A percentile compares a stretch with the other conserved stretches of the same genome.
phyloP scores from a whole-genome alignment of 2,888 invertebrate species.

The Eupithecia insigniata region DNA sequence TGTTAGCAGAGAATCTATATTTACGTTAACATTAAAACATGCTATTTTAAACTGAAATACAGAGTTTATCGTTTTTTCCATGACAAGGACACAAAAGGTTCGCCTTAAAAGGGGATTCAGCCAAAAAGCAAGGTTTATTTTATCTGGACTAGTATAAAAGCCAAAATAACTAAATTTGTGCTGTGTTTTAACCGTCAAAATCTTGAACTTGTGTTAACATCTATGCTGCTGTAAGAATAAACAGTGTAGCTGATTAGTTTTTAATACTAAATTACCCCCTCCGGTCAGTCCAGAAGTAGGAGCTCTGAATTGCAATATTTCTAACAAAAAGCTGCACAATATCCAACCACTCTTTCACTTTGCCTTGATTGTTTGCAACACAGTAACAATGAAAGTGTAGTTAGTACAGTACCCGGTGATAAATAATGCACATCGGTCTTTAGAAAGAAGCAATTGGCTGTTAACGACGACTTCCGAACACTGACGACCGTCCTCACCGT shows the following conservation, averaged over 20 bases:
- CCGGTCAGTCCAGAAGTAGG: not conserved
- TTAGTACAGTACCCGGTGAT: too few species aligned
- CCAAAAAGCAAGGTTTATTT: slow-evolving; percentile 34
- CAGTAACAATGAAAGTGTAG: not conserved
- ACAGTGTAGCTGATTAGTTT: not conserved
- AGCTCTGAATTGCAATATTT: not conserved
- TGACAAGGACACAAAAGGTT: too few species aligned
- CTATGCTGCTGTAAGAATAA: not conserved
- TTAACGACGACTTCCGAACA: too few species aligned
- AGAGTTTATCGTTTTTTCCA: too few species aligned
- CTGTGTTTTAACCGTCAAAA: not conserved
- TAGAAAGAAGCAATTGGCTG: too few species aligned
- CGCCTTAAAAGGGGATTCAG: too few species aligned
- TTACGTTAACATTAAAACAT: too few species aligned
- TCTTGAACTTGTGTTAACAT: not conserved
- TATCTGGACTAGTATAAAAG: slow-evolving; percentile 23
- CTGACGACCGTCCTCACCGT: too few species aligned
- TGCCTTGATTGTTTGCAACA: not conserved
- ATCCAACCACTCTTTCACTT: not conserved
- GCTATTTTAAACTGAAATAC: too few species aligned
- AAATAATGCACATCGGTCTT: too few species aligned
- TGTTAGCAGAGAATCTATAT: too few species aligned
- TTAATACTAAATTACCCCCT: not conserved
- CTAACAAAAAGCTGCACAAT: not conserved
- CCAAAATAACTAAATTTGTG: slow-evolving; percentile 10